phyloP scores from a whole-genome alignment of 2,113 vertebrate genomes.

The Pituophis catenifer region DNA sequence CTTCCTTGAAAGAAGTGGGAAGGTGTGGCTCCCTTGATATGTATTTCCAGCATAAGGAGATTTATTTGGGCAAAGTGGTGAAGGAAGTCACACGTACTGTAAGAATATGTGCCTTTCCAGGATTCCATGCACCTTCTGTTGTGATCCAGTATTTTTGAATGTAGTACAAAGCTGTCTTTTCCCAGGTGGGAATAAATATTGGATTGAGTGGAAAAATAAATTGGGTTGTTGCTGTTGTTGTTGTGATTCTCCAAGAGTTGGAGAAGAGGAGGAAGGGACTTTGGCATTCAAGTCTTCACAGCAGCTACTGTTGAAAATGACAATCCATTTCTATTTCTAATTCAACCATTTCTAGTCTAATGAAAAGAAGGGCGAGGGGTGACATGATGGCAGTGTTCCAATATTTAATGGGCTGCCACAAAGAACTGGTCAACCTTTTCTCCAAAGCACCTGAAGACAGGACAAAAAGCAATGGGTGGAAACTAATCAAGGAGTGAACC shows the following conservation, averaged over 20 bases:
- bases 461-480: not conserved
- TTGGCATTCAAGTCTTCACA: not conserved
- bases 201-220: not conserved
- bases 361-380: not conserved
- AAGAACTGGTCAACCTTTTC: not conserved
- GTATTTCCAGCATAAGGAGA: not conserved
- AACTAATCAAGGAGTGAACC: not conserved
- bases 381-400: not conserved
- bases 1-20: not conserved
- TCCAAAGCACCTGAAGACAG: not conserved
- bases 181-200: not conserved
- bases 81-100: not conserved
- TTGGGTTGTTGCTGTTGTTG: not conserved
- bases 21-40: not conserved
- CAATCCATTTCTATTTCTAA: not conserved
- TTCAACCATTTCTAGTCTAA: not conserved
- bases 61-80: not conserved
- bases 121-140: not conserved
- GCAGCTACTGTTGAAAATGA: not conserved
- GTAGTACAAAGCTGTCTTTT: not conserved
- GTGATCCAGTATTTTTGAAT: not conserved
- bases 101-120: not conserved
- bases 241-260: not conserved
- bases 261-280: not conserved
- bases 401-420: not conserved